Conservation (phyloP, 1,140 invertebrate species). For the Ylistrum balloti region DNA sequence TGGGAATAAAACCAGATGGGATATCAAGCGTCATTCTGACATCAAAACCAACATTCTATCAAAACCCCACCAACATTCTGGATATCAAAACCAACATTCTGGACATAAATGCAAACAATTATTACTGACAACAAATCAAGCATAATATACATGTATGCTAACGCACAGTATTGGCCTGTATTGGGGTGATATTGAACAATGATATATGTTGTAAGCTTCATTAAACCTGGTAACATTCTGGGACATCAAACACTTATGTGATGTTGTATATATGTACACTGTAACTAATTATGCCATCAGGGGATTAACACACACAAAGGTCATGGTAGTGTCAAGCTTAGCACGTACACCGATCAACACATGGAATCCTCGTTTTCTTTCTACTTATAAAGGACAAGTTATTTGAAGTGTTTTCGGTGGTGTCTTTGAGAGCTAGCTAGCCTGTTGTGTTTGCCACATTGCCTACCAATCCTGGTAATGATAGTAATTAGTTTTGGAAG, state of each 20-base stretch:
- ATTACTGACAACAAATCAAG: too few species aligned
- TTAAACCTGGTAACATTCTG: neutral
- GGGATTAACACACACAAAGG: neutral
- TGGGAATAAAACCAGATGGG: too few species aligned
- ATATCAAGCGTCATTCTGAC: too few species aligned
- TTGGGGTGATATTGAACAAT: neutral
- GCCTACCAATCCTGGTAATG: neutral
- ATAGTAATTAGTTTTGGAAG: neutral
- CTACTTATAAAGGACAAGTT: neutral
- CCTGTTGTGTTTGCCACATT: neutral
- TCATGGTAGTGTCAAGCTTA: neutral
- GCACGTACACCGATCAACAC: neutral
- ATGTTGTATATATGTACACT: neutral
- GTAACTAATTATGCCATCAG: neutral
- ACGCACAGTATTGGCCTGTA: too few species aligned
- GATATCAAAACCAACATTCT: too few species aligned
- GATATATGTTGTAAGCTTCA: neutral
- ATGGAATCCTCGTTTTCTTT: neutral
- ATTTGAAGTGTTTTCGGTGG: neutral
- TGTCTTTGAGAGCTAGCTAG: neutral
- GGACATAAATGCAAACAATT: neutral
- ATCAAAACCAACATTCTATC: too few species aligned
- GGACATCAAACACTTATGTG: too few species aligned
- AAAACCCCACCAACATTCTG: too few species aligned
- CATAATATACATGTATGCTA: too few species aligned